Base-by-base conservation (phyloP, 2,113 vertebrate genomes). In the Hemiscyllium ocellatum region DNA sequence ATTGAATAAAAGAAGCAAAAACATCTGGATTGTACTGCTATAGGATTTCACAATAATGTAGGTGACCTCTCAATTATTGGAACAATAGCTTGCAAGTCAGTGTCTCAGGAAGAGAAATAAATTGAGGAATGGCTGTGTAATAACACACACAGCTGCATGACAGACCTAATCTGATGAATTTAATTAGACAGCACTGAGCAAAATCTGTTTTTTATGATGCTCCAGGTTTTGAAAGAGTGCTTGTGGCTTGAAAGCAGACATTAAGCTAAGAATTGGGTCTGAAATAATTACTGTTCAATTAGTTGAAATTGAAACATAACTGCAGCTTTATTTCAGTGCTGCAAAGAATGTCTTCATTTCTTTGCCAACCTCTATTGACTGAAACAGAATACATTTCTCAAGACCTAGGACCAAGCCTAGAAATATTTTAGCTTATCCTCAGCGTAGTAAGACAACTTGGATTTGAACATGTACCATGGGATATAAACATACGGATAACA, bases 141-240 rank as follows among this genome's bases (percentile, higher is more conserved):
- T 90, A 90, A 90, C 87, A 61, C 22, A 90, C 26, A 10, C 52
- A 90, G 87, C 87, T 90, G 87, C 52, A 90, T 61, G 87, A 90
- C 87, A 90, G 52, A 6, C 87, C 56, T 61, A 90, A 90, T 90
- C 52, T 90, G 87, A 90, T 89, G 86, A 56, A 89, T 89, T 89
- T 89, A 89, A 89, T 90, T n/a, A 61, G 87, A 29, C 26, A 90
- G 61, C 52, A 33, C 87, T 56, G 87, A 90, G 87, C 29, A 7
- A 90, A 90, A 90, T 90, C 52, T 90, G 87, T 52, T 90, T 90
- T 90, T 61, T 90, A 61, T 90, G 26, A 3, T 61, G 52, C 47
- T 29, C 50, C 87, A 90, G 52, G 87, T 52, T 90, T 90, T 90
- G 33, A 61, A 90, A 61, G 52, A 52, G 87, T 26, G 87, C 26